phyloP scores from a whole-genome alignment of 1,140 invertebrate genomes.

The Laodelphax striatellus region DNA sequence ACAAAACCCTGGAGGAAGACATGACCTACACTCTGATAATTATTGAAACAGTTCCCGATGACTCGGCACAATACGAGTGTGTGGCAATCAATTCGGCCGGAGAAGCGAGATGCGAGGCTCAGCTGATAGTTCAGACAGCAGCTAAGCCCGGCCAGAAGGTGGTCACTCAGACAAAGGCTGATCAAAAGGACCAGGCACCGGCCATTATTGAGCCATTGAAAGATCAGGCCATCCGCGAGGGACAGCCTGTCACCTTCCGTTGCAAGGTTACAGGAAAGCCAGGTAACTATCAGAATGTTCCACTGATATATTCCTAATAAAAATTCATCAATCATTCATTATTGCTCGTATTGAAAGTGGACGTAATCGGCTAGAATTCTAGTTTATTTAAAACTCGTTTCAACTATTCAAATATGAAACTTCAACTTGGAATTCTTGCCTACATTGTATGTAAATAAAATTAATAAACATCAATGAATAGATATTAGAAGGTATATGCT shows the following conservation, averaged over 20 bases:
- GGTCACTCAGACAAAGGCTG: conserved; percentile 43
- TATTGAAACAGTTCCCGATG: conserved; percentile 70
- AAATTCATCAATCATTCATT: too few species aligned
- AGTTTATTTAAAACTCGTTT: too few species aligned
- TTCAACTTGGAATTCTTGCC: too few species aligned
- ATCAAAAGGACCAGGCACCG: conserved; percentile 59
- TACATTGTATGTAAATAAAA: too few species aligned
- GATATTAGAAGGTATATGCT: too few species aligned
- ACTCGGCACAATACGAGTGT: conserved; percentile 82
- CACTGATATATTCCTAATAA: too few species aligned
- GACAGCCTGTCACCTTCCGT: conserved; percentile 73
- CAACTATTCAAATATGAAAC: too few species aligned
- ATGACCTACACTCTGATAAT: conserved; percentile 75
- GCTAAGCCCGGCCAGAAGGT: conserved; percentile 36
- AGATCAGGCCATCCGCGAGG: conserved; percentile 74
- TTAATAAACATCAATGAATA: too few species aligned
- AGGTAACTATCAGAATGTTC: conserved; percentile 31
- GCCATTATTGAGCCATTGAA: conserved; percentile 66
- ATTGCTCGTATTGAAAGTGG: too few species aligned
- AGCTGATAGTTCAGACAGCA: conserved; percentile 56
- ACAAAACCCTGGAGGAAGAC: conserved; percentile 82
- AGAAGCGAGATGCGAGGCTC: conserved; percentile 80
- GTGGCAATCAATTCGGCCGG: conserved; percentile 83
- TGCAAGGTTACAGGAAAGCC: conserved; percentile 72
- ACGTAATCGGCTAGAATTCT: too few species aligned